A percentile compares a stretch with the other conserved stretches of the same genome.
phyloP scores from a whole-genome alignment of 2,797 vertebrate species.

The Pipistrellus pipistrellus region DNA sequence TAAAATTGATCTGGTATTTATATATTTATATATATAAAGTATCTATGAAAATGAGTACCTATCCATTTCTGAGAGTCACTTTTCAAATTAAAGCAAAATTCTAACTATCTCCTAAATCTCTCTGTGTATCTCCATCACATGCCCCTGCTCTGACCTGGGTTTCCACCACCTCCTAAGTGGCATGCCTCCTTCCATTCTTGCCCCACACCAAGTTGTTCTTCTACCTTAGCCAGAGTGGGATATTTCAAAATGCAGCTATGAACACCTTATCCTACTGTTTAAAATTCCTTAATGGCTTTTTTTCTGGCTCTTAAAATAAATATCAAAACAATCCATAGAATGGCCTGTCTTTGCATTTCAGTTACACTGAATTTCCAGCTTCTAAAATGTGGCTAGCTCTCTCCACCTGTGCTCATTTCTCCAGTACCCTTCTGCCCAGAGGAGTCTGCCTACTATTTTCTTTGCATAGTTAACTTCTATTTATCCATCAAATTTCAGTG shows the following conservation, averaged over 20 bases:
- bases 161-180: not conserved
- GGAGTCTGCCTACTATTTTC: not conserved
- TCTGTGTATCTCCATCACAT: not conserved
- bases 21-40: not conserved
- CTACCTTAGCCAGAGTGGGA: not conserved
- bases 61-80: not conserved
- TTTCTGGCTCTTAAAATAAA: not conserved
- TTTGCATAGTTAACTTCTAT: not conserved
- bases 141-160: not conserved
- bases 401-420: not conserved
- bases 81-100: constrained; percentile 18
- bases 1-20: not conserved
- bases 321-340: not conserved
- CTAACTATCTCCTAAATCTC: not conserved
- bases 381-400: not conserved
- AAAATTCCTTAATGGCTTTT: not conserved
- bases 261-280: not conserved
- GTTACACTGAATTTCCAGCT: not conserved
- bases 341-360: not conserved
- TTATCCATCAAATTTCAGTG: not conserved
- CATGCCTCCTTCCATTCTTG: not conserved
- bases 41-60: not conserved
- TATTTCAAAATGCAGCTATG: not conserved
- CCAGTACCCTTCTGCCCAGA: not conserved
- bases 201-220: not conserved